These are phyloP conservation scores for Gobius niger DNA, from an alignment of 2,113 vertebrate genomes.

Conservation along the genomic window DNA sequence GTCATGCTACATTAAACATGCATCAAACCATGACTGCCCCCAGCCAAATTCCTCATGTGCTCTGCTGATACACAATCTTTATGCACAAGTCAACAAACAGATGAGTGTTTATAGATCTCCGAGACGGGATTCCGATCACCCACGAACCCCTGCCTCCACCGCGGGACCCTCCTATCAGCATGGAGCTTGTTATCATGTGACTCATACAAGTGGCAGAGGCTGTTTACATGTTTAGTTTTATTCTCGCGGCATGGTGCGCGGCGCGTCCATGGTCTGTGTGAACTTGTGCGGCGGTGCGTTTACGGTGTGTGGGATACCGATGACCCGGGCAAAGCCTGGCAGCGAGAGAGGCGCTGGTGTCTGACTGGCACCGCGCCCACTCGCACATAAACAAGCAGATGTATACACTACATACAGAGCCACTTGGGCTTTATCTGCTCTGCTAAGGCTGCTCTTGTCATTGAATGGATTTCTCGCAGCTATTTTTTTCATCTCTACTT, in stretches of 20 bases:
- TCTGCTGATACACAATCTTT: conserved; percentile 2
- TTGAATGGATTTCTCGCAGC: not conserved
- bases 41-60: not conserved
- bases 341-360: conserved; percentile 48
- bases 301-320: conserved; percentile 45
- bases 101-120: conserved; percentile 16
- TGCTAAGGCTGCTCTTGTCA: not conserved
- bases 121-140: conserved; percentile 35
- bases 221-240: conserved; percentile 28
- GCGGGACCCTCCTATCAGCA: conserved; percentile 32
- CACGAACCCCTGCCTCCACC: conserved; percentile 30
- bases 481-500: too few species aligned
- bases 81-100: not conserved
- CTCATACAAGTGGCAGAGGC: conserved; percentile 46
- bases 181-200: conserved; percentile 42
- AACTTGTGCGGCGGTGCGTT: conserved; percentile 19
- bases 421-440: not conserved
- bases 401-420: not conserved
- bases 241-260: not conserved
- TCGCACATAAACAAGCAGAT: conserved; percentile 9
- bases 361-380: conserved; percentile 54
- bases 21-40: not conserved
- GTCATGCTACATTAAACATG: not conserved
- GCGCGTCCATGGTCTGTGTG: not conserved
- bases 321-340: conserved; percentile 53